Percentiles rank a stretch among this genome's conserved stretches.
These are phyloP conservation scores for Geophilus truncorum DNA, from an alignment of 2,888 invertebrate genomes.

Conservation along the genomic window DNA sequence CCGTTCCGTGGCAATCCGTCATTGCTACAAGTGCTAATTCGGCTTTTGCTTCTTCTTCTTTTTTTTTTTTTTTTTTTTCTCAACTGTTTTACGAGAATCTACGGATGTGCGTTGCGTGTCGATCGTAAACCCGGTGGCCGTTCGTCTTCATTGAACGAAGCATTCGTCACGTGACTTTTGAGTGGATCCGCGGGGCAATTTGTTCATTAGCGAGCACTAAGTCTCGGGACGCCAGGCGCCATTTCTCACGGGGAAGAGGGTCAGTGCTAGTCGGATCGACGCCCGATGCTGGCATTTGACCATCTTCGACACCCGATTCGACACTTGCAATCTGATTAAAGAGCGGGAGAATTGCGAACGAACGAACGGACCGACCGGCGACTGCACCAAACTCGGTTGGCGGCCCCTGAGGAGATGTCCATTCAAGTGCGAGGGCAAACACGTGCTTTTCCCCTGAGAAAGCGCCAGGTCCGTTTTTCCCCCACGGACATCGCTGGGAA, in stretches of 20 bases:
- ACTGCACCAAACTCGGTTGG: background rate
- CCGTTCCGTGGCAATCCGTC: too few relatives aligned
- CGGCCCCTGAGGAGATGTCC: background rate
- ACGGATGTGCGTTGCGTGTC: background rate
- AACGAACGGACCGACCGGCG: background rate
- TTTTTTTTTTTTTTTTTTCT: too few relatives aligned
- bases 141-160: background rate
- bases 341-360: too few relatives aligned
- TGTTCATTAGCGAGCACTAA: background rate
- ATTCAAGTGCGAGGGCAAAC: background rate
- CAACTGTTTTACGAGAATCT: background rate
- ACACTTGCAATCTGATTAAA: conserved; percentile 3
- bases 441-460: background rate
- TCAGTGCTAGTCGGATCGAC: background rate
- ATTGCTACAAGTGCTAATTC: too few relatives aligned
- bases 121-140: background rate
- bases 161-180: background rate
- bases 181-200: background rate
- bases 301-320: background rate
- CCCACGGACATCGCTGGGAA: background rate
- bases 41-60: too few relatives aligned
- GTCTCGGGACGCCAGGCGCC: background rate
- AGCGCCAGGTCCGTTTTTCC: too few relatives aligned
- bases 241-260: background rate
- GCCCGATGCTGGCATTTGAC: background rate